Base-by-base conservation (phyloP, 2,797 vertebrate species). In the Sardinella longiceps region DNA sequence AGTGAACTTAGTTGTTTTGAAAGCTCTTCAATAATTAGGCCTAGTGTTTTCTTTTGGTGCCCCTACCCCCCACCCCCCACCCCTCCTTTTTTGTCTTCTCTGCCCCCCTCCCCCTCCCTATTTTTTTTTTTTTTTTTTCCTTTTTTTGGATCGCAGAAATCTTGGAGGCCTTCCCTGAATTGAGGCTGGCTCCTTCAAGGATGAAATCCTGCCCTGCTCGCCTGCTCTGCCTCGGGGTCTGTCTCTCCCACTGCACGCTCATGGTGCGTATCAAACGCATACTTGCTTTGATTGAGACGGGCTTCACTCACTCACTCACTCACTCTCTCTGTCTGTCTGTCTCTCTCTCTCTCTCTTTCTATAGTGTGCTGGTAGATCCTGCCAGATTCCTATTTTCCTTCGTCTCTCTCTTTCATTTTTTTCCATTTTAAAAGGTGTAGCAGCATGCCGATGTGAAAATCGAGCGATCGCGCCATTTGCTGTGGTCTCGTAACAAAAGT, bases 121-220 rank as follows among this genome's bases (percentile, higher is more conserved):
- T 30, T 66, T 66, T 7, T 7, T 3, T 66, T 28, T 30, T 28
- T 63, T 66, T 66, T 66, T 14, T 66, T 30, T 4, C 11, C 30
- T 23, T 1, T 39, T 77, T 43, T 77, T 43, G 70, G 70, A 77
- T 77, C 18, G 14, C 70, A 77, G 70, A 77, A 33, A 18, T 77
- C 39, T 77, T 80, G 39, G 77, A 88, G 89, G 81, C 90, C 85
- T 90, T 90, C 87, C 86, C 90, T 89, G 90, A 91, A 88, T 88
- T 58, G 88, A 88, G 90, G 80, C 91, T 89, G 93, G 92, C 91
- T 94, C 92, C 92, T 92, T 93, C 91, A 89, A 91, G 90, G 91
- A 91, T 94, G 91, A 93, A 85, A 91, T 93, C 86, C 92, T 89
- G 85, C 89, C 88, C 91, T 90, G 2, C 89, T 91, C 90, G 90